A percentile compares a stretch with the other conserved stretches of the same genome.
phyloP scores from a whole-genome alignment of 2,113 vertebrate species.

The Pimephales promelas region DNA sequence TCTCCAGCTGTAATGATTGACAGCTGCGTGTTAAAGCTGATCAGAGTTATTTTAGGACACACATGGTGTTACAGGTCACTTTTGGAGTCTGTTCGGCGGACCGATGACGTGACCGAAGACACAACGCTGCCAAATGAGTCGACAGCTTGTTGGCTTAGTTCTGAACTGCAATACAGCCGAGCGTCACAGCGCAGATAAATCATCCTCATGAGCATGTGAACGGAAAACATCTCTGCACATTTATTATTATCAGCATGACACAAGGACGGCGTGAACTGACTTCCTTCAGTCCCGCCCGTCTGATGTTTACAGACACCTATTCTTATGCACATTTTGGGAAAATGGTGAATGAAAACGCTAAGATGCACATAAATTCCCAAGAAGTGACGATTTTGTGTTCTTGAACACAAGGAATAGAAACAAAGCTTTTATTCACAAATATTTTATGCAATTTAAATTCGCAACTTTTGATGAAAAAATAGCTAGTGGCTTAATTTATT shows the following conservation, averaged over 20 bases:
- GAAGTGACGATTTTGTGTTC: too few species aligned
- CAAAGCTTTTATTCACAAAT: too few species aligned
- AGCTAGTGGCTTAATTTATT: too few species aligned
- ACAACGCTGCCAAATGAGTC: not conserved
- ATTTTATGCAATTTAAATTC: too few species aligned
- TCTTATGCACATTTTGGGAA: too few species aligned
- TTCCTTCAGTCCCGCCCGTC: not conserved
- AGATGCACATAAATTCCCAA: too few species aligned
- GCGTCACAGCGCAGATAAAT: not conserved
- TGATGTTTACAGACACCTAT: not conserved
- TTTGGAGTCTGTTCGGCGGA: not conserved
- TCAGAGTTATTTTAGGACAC: conserved; percentile 5
- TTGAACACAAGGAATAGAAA: too few species aligned
- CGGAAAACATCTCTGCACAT: not conserved
- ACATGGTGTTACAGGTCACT: not conserved
- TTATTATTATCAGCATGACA: conserved; percentile 4
- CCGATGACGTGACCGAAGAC: not conserved
- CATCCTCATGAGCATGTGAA: not conserved
- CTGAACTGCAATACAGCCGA: not conserved
- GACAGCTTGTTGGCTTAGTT: not conserved
- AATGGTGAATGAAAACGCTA: too few species aligned
- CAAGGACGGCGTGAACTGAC: not conserved
- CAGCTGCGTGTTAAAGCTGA: not conserved
- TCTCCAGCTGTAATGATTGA: not conserved
- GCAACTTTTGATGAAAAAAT: too few species aligned